Base-by-base conservation (phyloP, 2,113 vertebrate genomes). In the Sturnira hondurensis region DNA sequence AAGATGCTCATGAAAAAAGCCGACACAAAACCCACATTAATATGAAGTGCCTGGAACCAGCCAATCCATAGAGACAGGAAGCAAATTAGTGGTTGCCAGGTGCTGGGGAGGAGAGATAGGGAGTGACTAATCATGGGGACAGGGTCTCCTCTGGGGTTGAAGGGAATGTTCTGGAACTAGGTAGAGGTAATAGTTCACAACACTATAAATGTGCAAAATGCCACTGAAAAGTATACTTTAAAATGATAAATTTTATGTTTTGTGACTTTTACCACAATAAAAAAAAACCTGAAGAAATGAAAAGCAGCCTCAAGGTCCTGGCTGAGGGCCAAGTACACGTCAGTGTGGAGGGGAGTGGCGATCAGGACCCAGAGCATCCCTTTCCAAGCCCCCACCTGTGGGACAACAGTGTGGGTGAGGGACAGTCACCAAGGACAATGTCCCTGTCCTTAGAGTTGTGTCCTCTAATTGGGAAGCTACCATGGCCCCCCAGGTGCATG, bases 401-500 rank as follows among this genome's bases (percentile, higher is more conserved):
- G 19, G 47, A 89, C 56, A 56, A 33, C 0, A 15, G 78, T 0
- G 4, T 13, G 47, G 73, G 38, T 50, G 19, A 4, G 28, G 7
- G 3, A 74, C 5, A 17, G 38, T 82, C 47, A 63, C 76, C 15
- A 26, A 26, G 56, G 67, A 82, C 56, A 52, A 38, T 1, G 0
- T 8, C 22, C 54, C 22, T 20, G 56, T 33, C 31, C 58, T 76
- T 22, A 74, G 68, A 65, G 56, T 13, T 4, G 54, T 12, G 7
- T 76, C n/a, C 26, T 9, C 77, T 88, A 43, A 61, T 71, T 0
- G 1, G 80, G 67, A 74, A 68, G 80, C 24, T 41, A 22, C 65
- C 19, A 20, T 1, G 2, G 22, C 14, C 43, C 84, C 56, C 22
- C 4, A 19, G 4, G 7, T 38, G 9, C 16, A 26, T 3, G 2